Percentiles rank a stretch among this genome's conserved stretches.
These are phyloP conservation scores for Pampus argenteus DNA, from an alignment of 2,797 vertebrate species.

Conservation along the genomic window DNA sequence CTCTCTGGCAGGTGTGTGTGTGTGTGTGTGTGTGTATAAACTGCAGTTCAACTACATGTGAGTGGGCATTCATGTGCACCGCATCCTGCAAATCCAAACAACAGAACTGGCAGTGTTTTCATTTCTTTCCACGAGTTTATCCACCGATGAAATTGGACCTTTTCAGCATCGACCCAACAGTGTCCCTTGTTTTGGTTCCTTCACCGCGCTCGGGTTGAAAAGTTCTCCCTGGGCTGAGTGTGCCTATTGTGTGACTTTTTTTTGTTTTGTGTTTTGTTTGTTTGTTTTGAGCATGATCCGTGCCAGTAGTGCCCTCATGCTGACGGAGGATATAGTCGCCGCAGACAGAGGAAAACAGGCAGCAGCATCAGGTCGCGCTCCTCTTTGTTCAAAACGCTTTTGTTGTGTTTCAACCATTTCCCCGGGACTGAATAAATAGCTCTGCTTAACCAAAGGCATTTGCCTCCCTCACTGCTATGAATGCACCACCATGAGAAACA, in stretches of 20 bases:
- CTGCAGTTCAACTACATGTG: constrained; percentile 44
- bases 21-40: constrained; percentile 26
- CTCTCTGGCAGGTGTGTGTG: constrained; percentile 38
- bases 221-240: constrained; percentile 54
- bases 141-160: constrained; percentile 64
- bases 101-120: constrained; percentile 49
- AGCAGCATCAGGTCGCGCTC: constrained; percentile 61
- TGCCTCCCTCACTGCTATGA: constrained; percentile 63
- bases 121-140: constrained; percentile 58
- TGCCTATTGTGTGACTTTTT: constrained; percentile 58
- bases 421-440: constrained; percentile 80
- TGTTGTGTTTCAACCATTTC: constrained; percentile 75
- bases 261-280: too few species aligned
- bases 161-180: constrained; percentile 56
- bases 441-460: constrained; percentile 78
- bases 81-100: constrained; percentile 64
- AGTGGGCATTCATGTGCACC: constrained; percentile 47
- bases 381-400: constrained; percentile 71
- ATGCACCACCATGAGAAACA: constrained; percentile 77
- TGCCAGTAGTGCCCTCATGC: constrained; percentile 48
- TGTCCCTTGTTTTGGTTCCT: constrained; percentile 61
- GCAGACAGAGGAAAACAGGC: constrained; percentile 58
- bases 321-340: constrained; percentile 46
- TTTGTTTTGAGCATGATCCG: constrained; percentile 8
- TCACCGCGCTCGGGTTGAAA: constrained; percentile 63